These are phyloP conservation scores for Hippasteria phrygiana DNA, from an alignment of 53 echinoderm and acorn worm species.

Conservation along the genomic window DNA sequence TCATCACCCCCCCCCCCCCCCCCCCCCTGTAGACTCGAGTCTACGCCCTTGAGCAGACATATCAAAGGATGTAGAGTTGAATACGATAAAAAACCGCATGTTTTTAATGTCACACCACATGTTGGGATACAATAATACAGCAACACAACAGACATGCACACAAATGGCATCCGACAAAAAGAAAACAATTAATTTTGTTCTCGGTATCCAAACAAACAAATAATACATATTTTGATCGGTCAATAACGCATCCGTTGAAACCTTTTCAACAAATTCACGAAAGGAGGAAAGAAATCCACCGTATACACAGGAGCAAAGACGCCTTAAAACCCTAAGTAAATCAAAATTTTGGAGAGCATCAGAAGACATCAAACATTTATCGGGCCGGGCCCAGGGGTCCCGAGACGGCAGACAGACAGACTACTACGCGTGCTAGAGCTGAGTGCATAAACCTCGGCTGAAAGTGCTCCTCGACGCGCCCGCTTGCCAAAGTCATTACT, in stretches of 20 bases:
- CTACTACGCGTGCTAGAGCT: background rate
- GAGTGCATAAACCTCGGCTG: background rate
- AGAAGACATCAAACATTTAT: slow-evolving; percentile 47
- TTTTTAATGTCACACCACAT: too few relatives aligned
- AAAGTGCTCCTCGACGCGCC: background rate
- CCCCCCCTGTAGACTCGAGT: too few relatives aligned
- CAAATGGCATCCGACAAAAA: background rate
- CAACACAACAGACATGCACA: background rate
- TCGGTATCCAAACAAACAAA: background rate
- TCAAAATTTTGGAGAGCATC: slow-evolving; percentile 22
- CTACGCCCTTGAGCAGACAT: too few relatives aligned
- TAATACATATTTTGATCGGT: background rate
- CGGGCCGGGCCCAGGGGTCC: background rate
- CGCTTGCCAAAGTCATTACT: background rate
- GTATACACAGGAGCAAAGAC: background rate
- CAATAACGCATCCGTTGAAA: background rate
- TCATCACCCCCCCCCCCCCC: too few relatives aligned
- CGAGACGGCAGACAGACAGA: background rate
- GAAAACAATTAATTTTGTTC: background rate
- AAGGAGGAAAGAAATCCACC: background rate
- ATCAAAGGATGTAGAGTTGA: too few relatives aligned
- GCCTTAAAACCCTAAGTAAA: slow-evolving; percentile 2
- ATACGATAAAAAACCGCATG: too few relatives aligned
- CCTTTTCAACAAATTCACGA: slow-evolving; percentile 10
- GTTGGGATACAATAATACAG: too few relatives aligned